Percentiles rank a stretch among this genome's conserved stretches.
Conservation (phyloP, 2,113 vertebrate species). For the Phrynocephalus versicolor region DNA sequence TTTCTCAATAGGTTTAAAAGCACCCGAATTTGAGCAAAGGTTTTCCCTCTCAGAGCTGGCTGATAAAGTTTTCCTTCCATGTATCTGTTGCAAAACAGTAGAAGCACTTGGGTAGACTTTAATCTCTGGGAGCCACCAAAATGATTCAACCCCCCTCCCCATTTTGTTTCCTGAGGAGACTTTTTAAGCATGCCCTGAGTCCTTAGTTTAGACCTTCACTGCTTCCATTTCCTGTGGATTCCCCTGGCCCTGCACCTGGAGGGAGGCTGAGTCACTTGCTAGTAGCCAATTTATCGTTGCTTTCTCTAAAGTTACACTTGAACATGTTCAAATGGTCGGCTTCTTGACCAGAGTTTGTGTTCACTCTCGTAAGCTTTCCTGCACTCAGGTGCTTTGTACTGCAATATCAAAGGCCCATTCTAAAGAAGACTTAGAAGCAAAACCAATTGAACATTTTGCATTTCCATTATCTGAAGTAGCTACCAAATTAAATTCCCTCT, state of each 20-base stretch:
- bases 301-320: background rate
- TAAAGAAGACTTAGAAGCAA: background rate
- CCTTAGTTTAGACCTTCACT: background rate
- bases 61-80: background rate
- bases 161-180: background rate
- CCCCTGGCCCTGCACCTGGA: background rate
- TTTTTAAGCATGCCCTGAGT: background rate
- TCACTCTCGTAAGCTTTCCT: background rate
- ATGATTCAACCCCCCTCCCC: background rate
- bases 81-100: background rate
- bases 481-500: background rate
- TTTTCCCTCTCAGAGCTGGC: background rate
- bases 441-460: constrained; percentile 7
- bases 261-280: background rate
- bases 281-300: background rate
- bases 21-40: background rate
- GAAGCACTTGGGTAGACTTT: background rate
- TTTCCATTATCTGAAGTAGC: background rate
- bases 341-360: background rate
- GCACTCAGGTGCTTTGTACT: background rate
- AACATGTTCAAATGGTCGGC: background rate
- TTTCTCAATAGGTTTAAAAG: background rate
- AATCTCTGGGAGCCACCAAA: too few species aligned
- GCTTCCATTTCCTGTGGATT: background rate
- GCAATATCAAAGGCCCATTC: constrained; percentile 7